Conservation (phyloP, 2,888 invertebrate genomes). For the Nymphalis c-album region DNA sequence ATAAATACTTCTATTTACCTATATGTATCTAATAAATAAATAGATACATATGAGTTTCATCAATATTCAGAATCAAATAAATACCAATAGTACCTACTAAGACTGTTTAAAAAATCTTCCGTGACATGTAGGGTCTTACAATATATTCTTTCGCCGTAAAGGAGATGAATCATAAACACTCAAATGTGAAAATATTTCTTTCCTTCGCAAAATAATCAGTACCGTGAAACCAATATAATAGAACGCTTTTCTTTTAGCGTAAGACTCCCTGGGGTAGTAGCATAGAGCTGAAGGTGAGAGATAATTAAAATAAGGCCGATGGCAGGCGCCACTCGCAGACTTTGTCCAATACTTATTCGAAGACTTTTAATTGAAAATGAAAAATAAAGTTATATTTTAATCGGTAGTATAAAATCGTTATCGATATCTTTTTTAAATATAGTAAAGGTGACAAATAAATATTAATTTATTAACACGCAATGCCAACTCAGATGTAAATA, state of each 20-base stretch:
- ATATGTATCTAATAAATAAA: too few species aligned
- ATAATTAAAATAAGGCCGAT: constrained; percentile 30
- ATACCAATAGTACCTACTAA: too few species aligned
- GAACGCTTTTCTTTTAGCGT: constrained; percentile 6
- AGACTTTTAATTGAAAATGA: constrained; percentile 25
- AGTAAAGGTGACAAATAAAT: neutral
- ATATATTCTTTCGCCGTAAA: neutral
- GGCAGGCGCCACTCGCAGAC: constrained; percentile 22
- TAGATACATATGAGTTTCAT: too few species aligned
- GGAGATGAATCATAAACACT: neutral
- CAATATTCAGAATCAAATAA: too few species aligned
- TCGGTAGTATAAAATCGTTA: neutral
- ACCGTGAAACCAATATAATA: constrained; percentile 5
- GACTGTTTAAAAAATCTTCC: too few species aligned
- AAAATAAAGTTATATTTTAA: constrained; percentile 14
- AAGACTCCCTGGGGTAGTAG: constrained; percentile 23
- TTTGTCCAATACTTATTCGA: constrained; percentile 23
- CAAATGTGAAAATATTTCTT: neutral
- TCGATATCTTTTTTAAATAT: neutral
- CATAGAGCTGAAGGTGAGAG: constrained; percentile 26
- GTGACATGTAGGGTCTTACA: neutral
- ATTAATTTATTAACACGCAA: constrained; percentile 3
- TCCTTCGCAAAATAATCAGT: neutral
- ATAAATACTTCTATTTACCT: too few species aligned
- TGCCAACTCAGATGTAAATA: constrained; percentile 8